Conservation (phyloP, 53 echinoderm and acorn worm genomes). For the Mesocentrotus franciscanus region DNA sequence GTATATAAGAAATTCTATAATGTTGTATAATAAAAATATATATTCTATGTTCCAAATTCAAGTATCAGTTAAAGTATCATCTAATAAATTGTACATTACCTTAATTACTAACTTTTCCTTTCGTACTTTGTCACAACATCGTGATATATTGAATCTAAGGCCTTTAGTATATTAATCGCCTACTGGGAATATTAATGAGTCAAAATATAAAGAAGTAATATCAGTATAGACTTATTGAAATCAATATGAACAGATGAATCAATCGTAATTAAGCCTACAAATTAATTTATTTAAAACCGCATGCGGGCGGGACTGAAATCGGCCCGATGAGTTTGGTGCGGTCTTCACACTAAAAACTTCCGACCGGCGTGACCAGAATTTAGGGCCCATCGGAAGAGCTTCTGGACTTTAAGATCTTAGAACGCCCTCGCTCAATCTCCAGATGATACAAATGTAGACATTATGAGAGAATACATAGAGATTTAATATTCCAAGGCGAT, state of each 20-base stretch:
- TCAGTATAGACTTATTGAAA: no score
- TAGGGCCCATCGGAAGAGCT: neutral
- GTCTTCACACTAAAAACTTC: neutral
- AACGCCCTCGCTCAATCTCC: no score
- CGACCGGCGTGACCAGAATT: neutral
- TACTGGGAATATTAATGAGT: no score
- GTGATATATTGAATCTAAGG: neutral
- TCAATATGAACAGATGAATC: no score
- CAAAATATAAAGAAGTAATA: no score
- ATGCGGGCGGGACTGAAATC: neutral
- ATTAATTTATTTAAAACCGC: neutral
- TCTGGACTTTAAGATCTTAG: no score
- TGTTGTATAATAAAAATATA: neutral
- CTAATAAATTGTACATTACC: neutral
- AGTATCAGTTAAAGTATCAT: neutral
- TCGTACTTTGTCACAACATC: neutral
- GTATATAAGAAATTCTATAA: neutral
- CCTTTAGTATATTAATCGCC: no score
- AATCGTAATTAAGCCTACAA: neutral
- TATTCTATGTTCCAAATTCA: neutral
- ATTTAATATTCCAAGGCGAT: no score
- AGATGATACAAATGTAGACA: no score
- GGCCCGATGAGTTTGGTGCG: neutral
- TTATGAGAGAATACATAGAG: no score
- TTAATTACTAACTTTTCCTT: neutral